These are phyloP conservation scores for Platycercus adscitus DNA, from an alignment of 2,113 vertebrate genomes.

Conservation along the genomic window DNA sequence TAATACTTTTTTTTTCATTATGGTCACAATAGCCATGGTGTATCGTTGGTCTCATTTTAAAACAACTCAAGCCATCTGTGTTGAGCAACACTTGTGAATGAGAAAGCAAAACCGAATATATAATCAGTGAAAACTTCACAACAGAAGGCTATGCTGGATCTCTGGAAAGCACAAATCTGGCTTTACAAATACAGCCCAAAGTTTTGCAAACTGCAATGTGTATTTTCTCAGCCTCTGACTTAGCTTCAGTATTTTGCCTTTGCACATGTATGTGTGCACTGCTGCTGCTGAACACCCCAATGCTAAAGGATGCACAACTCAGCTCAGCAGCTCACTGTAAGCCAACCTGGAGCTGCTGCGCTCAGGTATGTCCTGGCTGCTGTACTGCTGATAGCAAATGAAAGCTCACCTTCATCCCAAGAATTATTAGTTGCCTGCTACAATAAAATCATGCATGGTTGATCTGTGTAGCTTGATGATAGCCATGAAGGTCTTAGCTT, in stretches of 20 bases:
- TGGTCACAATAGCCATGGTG: background rate
- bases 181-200: background rate
- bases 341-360: background rate
- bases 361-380: background rate
- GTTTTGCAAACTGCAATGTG: background rate
- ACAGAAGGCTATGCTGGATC: background rate
- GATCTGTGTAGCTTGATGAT: background rate
- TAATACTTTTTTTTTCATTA: background rate
- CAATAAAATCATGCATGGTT: background rate
- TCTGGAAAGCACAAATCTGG: background rate
- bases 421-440: background rate
- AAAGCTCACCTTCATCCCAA: background rate
- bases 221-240: background rate
- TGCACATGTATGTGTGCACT: fast-evolving
- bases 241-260: background rate
- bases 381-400: background rate
- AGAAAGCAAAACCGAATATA: background rate
- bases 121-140: background rate
- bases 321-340: background rate
- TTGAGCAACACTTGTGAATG: background rate
- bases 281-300: background rate
- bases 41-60: background rate
- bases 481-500: background rate
- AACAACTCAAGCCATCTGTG: background rate
- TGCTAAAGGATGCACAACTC: background rate